Evolutionary conservation across 2,113 vertebrate genomes (phyloP), one percentile per base, ranked within the genome.

Genomic region (Gallinago paraguaiae): DNA sequence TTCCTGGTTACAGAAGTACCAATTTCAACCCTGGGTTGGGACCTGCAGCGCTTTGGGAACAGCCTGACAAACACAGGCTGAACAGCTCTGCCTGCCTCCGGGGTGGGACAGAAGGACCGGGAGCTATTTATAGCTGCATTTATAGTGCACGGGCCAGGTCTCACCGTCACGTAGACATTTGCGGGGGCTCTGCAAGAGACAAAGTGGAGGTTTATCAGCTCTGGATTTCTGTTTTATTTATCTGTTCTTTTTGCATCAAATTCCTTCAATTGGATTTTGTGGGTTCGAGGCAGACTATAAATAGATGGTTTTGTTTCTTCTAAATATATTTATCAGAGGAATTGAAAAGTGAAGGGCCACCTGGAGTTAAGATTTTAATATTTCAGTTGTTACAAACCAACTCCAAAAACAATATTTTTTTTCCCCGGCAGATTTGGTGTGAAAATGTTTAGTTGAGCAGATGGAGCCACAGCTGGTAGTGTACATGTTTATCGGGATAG

Each of bases 391-490:
- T 97, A 96, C 98, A 97, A 98, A 98, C 98, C 96, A 97, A 97
- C 96, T 98, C 96, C 97, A 98, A 98, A 98, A 98, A 43, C 97
- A 98, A 97, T 97, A 94, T 95, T 82, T 59, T 59, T 93, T 90
- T 90, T 85, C 37, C 48, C 94, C 51, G 13, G 96, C 95, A 95
- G 97, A 97, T 97, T 97, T 98, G 97, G 96, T 96, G 96, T 97
- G 96, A 98, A 98, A 98, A 95, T 98, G 98, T 97, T 98, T 98
- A 97, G 96, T 74, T 82, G 95, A 98, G 96, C 99, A 99, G 99
- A 99, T 98, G 99, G 98, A 97, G 97, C 97, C 97, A 97, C 98
- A 99, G 98, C 98, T 98, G 98, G 98, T 98, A 96, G 88, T 96
- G 96, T 94, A 96, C 97, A 98, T 98, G 98, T 98, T 98, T 98